Evolutionary conservation across 2,113 vertebrate genomes (phyloP).

Genomic region (Muscicapa adusta): DNA sequence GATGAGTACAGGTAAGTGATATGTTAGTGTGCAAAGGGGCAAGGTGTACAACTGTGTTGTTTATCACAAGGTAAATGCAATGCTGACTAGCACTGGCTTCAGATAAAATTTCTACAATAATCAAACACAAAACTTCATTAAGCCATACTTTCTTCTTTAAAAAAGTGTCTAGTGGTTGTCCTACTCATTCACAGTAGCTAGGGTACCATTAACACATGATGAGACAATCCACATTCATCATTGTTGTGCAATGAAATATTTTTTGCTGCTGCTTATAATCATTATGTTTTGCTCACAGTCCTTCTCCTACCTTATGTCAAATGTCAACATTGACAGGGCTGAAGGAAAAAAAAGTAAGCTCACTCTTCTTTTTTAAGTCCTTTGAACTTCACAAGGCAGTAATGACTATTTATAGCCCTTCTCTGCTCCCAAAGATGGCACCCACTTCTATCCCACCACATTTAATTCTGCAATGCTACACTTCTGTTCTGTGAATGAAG

Average conservation of each 20-base stretch:
- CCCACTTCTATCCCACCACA: not conserved
- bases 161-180: not conserved
- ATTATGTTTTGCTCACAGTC: not conserved
- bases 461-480: not conserved
- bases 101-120: not conserved
- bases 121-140: not conserved
- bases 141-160: not conserved
- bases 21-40: not conserved
- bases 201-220: not conserved
- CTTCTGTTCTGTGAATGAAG: not conserved
- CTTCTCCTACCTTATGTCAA: not conserved
- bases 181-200: not conserved
- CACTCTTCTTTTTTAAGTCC: not conserved
- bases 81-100: not conserved
- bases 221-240: not conserved
- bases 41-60: not conserved
- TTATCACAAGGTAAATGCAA: not conserved
- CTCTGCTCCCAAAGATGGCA: not conserved
- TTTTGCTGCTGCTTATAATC: not conserved
- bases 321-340: not conserved
- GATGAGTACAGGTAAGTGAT: not conserved
- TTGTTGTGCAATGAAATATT: not conserved
- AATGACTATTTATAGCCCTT: not conserved
- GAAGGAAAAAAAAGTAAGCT: not conserved
- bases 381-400: not conserved